Conservation (phyloP, 2,797 vertebrate genomes). For the Serranus cabrilla region DNA sequence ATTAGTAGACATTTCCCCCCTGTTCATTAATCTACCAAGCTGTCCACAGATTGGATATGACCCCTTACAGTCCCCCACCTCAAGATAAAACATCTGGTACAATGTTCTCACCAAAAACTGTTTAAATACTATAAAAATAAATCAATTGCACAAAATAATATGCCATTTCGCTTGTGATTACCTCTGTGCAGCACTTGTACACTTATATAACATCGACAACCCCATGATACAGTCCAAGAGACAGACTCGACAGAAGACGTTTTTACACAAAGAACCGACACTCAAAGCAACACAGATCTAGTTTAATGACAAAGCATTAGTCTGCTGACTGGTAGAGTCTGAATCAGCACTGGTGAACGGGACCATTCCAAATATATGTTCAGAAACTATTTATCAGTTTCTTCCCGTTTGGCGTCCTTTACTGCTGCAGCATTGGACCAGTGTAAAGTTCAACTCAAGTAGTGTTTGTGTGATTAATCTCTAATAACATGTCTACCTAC, state of each 20-base stretch:
- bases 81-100: slow-evolving; percentile 78
- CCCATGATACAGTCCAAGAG: slow-evolving; percentile 51
- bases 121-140: slow-evolving; percentile 90
- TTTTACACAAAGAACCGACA: slow-evolving; percentile 44
- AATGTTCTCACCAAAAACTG: slow-evolving; percentile 68
- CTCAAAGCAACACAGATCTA: slow-evolving; percentile 36
- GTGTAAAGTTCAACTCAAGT: slow-evolving; percentile 15
- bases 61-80: slow-evolving; percentile 58
- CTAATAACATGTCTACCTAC: neutral
- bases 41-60: slow-evolving; percentile 62
- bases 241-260: slow-evolving; percentile 28
- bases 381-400: neutral
- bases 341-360: slow-evolving; percentile 3
- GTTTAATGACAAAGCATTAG: slow-evolving; percentile 52
- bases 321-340: slow-evolving; percentile 29
- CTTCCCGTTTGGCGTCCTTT: neutral
- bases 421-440: neutral
- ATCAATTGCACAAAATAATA: slow-evolving; percentile 80
- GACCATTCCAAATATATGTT: neutral
- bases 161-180: slow-evolving; percentile 77
- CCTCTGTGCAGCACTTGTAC: slow-evolving; percentile 69
- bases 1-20: slow-evolving; percentile 77
- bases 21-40: slow-evolving; percentile 69
- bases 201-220: slow-evolving; percentile 63
- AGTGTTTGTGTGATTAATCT: slow-evolving; percentile 42